Evolutionary conservation across 2,113 vertebrate species (phyloP).

Genomic region (Cyphomyrus plagiostoma): DNA sequence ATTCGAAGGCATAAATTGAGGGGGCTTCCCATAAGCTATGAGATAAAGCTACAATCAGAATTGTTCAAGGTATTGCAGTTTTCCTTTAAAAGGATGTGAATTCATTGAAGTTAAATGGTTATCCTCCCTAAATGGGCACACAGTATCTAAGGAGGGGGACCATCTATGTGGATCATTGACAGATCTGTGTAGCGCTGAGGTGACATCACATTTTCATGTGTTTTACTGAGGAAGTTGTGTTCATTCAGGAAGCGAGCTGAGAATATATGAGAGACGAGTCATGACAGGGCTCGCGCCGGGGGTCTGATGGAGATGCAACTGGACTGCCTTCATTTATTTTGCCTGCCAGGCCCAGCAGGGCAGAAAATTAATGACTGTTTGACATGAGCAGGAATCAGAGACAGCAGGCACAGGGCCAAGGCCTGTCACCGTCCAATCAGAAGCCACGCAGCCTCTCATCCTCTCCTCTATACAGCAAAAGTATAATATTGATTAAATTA

Average conservation of each 20-base stretch:
- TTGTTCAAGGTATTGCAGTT: not conserved
- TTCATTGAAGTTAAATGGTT: not conserved
- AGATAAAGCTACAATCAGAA: not conserved
- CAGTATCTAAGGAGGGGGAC: not conserved
- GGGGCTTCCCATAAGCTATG: not conserved
- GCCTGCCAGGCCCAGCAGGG: not conserved
- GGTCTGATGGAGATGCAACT: not conserved
- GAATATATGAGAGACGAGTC: not conserved
- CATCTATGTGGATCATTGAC: not conserved
- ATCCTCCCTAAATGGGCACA: not conserved
- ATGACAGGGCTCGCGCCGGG: not conserved
- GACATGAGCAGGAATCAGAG: not conserved
- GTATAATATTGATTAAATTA: not conserved
- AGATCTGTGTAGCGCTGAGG: not conserved
- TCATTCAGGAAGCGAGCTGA: not conserved
- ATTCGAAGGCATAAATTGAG: not conserved
- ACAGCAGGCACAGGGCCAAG: not conserved
- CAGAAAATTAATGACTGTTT: slow-evolving; percentile 1
- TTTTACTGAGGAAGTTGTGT: not conserved
- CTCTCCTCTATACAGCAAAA: not conserved
- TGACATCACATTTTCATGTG: not conserved
- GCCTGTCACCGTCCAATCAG: not conserved
- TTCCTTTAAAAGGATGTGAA: not conserved
- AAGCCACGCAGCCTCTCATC: not conserved
- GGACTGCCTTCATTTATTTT: not conserved